Evolutionary conservation across 1,140 invertebrate genomes (phyloP), one percentile per base, ranked within the genome.

Genomic region (Protaetia brevitarsis): DNA sequence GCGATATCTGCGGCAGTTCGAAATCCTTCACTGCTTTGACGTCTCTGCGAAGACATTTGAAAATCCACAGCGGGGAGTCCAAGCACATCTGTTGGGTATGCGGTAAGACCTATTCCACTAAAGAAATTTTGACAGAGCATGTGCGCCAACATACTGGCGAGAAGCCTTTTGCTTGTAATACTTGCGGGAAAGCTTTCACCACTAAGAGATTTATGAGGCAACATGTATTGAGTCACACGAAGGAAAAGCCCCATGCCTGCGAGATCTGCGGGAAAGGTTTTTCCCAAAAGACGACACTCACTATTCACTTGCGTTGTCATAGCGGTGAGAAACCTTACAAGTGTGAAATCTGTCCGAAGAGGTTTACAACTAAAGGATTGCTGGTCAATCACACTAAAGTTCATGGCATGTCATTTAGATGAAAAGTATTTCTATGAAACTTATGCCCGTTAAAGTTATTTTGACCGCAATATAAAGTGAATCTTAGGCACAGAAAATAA

Each of bases 221-320:
- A n/a, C 65, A 66, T 61, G 21, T 45, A 80, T 7, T 80, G 81
- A 69, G 80, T 79, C 65, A 83, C 78, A 13, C 78, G 81, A 51
- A 76, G 78, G 65, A 79, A 81, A 66, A 45, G 21, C 31, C 73
- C 0, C 71, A 69, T 51, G 70, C 71, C 2, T 59, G 60, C 21
- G 10, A 36, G 34, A 34, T 62, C 3, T 62, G 60, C 16, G 5
- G 4, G 8, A 62, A 62, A 37, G 0, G 3, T n/a, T 62, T 62
- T 8, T 62, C 60, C 3, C 34, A 34, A 34, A 37, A 19, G 30
- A 62, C 10, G 5, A 31, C 13, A 36, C 31, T 62, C 2, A 79
- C 77, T 37, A 73, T 86, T 30, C 83, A 83, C 27, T 79, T 85
- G 28, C 82, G 85, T 63, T 82, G 83, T 71, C 85, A 83, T 68